Conservation (phyloP, 2,113 vertebrate genomes). For the Chrysemys picta region DNA sequence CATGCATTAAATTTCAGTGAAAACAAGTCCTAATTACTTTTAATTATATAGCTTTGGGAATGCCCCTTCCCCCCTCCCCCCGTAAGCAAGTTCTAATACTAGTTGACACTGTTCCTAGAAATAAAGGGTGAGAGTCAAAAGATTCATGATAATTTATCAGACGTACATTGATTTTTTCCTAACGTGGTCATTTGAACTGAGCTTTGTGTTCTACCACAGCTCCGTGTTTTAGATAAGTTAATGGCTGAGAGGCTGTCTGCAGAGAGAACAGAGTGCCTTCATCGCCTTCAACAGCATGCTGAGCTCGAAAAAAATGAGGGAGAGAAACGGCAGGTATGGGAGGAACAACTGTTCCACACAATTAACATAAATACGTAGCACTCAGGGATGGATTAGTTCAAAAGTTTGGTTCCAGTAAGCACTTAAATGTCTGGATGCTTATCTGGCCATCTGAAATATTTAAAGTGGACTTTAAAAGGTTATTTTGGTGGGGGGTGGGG, state of each 20-base stretch:
- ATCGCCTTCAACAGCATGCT: conserved; percentile 87
- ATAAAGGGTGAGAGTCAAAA: background rate
- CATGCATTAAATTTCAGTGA: background rate
- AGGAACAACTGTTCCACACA: background rate
- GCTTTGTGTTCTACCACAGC: conserved; percentile 72
- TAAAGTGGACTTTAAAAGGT: background rate
- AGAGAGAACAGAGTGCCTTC: conserved; percentile 90
- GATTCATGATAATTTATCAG: background rate
- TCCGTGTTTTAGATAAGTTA: conserved; percentile 92
- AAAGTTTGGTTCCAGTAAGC: background rate
- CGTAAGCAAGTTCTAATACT: background rate
- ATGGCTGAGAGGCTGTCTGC: conserved; percentile 91
- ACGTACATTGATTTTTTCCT: background rate
- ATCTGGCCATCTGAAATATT: background rate
- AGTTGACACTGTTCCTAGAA: background rate
- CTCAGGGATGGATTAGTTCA: background rate
- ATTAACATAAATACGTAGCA: background rate
- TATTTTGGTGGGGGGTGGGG: background rate
- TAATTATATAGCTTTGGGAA: background rate
- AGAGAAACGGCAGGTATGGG: conserved; percentile 89
- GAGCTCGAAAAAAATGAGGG: conserved; percentile 83
- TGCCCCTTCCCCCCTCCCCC: background rate
- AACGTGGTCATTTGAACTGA: background rate
- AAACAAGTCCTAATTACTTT: background rate
- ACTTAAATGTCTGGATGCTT: background rate